A percentile compares a stretch with the other conserved stretches of the same genome.
Conservation (phyloP, 2,113 vertebrate genomes). For the Passer montanus region DNA sequence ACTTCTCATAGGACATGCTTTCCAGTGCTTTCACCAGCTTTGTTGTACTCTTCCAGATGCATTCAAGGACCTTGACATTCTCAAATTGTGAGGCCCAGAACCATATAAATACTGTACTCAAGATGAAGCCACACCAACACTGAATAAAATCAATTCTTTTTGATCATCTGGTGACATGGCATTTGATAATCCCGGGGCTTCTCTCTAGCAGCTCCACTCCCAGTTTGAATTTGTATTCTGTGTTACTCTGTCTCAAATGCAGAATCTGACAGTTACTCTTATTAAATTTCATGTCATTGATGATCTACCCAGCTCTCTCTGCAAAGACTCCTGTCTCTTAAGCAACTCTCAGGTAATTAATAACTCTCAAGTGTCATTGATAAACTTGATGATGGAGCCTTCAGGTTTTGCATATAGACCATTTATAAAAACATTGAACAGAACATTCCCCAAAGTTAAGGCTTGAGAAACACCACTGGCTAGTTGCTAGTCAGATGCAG, state of each 20-base stretch:
- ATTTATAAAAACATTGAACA: neutral
- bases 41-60: neutral
- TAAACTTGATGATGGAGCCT: neutral
- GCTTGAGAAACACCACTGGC: neutral
- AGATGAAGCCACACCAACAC: accelerated
- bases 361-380: neutral
- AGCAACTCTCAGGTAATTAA: neutral
- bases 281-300: neutral
- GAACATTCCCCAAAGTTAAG: neutral
- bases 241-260: neutral
- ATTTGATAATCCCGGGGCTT: neutral
- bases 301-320: neutral
- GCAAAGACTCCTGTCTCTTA: neutral
- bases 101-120: neutral
- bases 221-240: accelerated
- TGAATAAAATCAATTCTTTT: neutral
- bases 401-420: neutral
- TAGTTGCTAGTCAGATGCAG: neutral
- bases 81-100: neutral
- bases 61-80: neutral
- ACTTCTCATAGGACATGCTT: neutral
- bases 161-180: accelerated
- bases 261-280: neutral
- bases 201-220: neutral
- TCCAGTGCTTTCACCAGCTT: neutral